phyloP scores from a whole-genome alignment of 1,140 invertebrate species.

The Halictus rubicundus region DNA sequence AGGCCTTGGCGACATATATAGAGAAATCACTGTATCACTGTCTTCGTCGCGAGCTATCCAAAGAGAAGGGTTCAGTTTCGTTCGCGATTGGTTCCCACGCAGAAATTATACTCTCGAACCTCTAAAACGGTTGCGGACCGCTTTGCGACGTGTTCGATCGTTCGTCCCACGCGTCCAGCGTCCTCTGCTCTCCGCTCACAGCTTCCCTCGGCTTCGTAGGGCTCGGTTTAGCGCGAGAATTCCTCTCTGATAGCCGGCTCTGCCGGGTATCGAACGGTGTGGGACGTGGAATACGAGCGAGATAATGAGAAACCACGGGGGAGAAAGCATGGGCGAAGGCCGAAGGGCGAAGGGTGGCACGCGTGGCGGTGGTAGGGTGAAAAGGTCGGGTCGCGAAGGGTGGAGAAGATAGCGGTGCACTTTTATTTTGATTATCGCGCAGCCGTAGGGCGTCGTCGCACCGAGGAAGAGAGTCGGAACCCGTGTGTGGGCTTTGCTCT shows the following conservation, averaged over 20 bases:
- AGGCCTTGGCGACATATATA: too few species aligned
- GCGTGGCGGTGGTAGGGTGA: slow-evolving; percentile 18
- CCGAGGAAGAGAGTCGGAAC: too few species aligned
- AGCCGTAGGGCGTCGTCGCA: not conserved
- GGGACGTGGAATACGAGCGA: slow-evolving; percentile 15
- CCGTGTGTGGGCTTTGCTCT: slow-evolving; percentile 3
- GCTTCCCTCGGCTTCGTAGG: too few species aligned
- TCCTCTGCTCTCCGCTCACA: too few species aligned
- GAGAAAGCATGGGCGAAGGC: too few species aligned
- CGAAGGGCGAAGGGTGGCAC: not conserved
- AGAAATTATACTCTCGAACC: too few species aligned
- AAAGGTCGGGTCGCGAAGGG: slow-evolving; percentile 3
- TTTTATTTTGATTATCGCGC: slow-evolving; percentile 36
- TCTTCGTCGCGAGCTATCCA: too few species aligned
- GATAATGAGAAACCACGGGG: slow-evolving; percentile 26
- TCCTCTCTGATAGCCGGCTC: not conserved
- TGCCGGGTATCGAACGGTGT: not conserved
- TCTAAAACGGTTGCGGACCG: too few species aligned
- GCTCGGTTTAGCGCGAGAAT: not conserved
- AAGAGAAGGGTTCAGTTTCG: too few species aligned
- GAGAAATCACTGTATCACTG: too few species aligned
- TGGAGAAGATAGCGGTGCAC: not conserved
- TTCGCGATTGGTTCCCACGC: too few species aligned
- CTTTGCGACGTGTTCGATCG: slow-evolving; percentile 4
- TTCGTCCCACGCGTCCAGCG: too few species aligned